Percentiles rank a stretch among this genome's conserved stretches.
phyloP scores from a whole-genome alignment of 2,888 invertebrate genomes.

The Phrixothrix hirtus region DNA sequence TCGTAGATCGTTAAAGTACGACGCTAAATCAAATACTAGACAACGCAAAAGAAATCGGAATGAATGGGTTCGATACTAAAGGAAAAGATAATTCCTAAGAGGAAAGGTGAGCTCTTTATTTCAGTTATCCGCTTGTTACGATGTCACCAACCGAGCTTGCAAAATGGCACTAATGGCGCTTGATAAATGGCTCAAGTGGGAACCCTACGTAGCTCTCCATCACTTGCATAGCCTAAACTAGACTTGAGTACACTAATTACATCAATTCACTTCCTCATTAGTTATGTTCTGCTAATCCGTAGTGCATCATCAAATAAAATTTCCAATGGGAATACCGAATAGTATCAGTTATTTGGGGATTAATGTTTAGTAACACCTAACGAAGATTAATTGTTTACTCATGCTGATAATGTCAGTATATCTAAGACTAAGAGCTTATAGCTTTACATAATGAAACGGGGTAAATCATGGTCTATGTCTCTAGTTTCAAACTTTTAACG shows the following conservation, averaged over 20 bases:
- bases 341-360: constrained; percentile 19
- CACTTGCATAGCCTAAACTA: constrained; percentile 23
- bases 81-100: constrained; percentile 48
- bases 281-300: constrained; percentile 6
- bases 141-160: constrained; percentile 48
- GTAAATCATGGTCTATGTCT: constrained; percentile 38
- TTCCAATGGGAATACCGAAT: constrained; percentile 16
- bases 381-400: constrained; percentile 26
- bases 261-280: not conserved
- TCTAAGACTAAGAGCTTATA: constrained; percentile 31
- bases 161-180: constrained; percentile 51
- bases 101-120: constrained; percentile 52
- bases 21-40: constrained; percentile 36
- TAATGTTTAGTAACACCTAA: constrained; percentile 20
- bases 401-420: constrained; percentile 19
- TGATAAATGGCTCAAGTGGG: constrained; percentile 49
- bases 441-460: constrained; percentile 40
- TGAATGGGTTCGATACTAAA: constrained; percentile 41
- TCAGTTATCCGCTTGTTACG: constrained; percentile 53
- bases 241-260: constrained; percentile 16
- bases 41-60: constrained; percentile 38
- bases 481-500: constrained; percentile 39
- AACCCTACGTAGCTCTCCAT: constrained; percentile 33
- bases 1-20: constrained; percentile 33
- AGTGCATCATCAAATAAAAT: constrained; percentile 12